Evolutionary conservation across 2,797 vertebrate species (phyloP).

Genomic region (Zenarchopterus dispar): DNA sequence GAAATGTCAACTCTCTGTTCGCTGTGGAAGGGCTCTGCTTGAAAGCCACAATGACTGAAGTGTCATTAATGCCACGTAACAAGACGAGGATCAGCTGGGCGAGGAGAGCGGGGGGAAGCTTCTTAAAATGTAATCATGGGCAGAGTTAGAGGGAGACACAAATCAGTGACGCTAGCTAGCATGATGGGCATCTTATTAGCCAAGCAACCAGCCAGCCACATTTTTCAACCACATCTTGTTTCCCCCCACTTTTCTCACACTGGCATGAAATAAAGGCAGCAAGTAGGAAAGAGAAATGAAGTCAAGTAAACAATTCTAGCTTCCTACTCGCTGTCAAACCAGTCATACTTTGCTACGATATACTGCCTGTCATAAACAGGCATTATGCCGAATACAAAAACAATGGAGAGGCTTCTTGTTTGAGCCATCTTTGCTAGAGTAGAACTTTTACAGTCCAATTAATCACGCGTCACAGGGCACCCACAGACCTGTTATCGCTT

Average conservation of each 20-base stretch:
- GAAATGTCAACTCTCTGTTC: conserved; percentile 99
- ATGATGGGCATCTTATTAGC: conserved; percentile 95
- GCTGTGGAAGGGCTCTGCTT: conserved; percentile 94
- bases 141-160: conserved; percentile 89
- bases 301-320: conserved; percentile 87
- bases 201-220: conserved; percentile 84
- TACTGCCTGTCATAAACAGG: conserved; percentile 84
- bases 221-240: conserved; percentile 84
- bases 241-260: conserved; percentile 79
- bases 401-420: conserved; percentile 74
- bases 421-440: conserved; percentile 59
- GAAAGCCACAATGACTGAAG: conserved; percentile 98
- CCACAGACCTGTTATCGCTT: conserved; percentile 48
- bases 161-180: conserved; percentile 87
- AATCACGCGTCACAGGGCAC: conserved; percentile 62
- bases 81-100: conserved; percentile 96
- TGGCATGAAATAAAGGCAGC: conserved; percentile 83
- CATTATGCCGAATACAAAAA: conserved; percentile 83
- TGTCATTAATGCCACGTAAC: conserved; percentile 99
- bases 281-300: conserved; percentile 82
- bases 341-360: conserved; percentile 78
- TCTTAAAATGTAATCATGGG: conserved; percentile 97
- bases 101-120: conserved; percentile 77
- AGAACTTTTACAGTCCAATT: conserved; percentile 79
- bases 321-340: conserved; percentile 85